phyloP scores from a whole-genome alignment of 2,797 vertebrate species.

The Onychomys arenicola region DNA sequence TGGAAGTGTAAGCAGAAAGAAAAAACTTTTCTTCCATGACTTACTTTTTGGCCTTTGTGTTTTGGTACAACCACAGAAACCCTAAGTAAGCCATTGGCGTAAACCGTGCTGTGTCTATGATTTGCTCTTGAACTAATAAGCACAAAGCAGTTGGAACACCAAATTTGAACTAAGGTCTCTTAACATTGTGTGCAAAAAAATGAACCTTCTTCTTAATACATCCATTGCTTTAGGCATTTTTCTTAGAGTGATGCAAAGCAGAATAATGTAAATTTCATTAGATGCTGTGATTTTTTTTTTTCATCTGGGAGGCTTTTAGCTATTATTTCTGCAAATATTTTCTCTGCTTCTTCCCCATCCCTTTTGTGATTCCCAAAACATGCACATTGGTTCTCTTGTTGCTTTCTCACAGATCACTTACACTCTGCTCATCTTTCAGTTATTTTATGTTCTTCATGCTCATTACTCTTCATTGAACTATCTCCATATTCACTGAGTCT shows the following conservation, averaged over 20 bases:
- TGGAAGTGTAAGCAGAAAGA: neutral
- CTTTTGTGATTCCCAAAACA: neutral
- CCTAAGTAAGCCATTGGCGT: neutral
- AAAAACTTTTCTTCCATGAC: neutral
- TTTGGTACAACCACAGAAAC: neutral
- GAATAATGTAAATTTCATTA: neutral
- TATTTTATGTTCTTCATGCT: neutral
- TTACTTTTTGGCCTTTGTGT: neutral
- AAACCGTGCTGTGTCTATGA: neutral
- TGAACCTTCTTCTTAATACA: neutral
- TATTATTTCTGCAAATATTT: neutral
- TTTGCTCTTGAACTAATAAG: neutral
- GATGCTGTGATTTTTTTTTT: neutral
- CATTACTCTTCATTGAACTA: neutral
- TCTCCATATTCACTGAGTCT: neutral
- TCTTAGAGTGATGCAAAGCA: neutral
- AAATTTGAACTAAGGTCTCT: neutral
- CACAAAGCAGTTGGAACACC: neutral
- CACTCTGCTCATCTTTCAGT: neutral
- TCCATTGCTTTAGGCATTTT: neutral
- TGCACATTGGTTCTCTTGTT: neutral
- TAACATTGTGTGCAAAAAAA: neutral
- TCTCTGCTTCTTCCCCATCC: neutral
- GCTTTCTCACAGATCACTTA: neutral
- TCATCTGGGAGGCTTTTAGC: neutral